A percentile compares a stretch with the other conserved stretches of the same genome.
These are phyloP conservation scores for Hafferia zeledoni DNA, from an alignment of 2,797 vertebrate genomes.

Conservation along the genomic window DNA sequence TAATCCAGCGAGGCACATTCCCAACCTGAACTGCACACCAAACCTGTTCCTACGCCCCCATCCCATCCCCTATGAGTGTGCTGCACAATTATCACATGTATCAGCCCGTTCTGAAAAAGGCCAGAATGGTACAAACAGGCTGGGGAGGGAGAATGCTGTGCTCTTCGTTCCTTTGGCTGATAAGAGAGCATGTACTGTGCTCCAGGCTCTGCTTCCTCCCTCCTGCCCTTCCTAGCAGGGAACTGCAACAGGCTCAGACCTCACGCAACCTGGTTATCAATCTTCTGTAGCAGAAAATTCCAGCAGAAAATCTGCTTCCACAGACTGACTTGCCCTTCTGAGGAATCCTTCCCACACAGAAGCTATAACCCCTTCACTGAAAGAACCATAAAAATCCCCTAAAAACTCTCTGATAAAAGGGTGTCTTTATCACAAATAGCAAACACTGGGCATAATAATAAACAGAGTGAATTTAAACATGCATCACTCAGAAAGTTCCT, in stretches of 20 bases:
- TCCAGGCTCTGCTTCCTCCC: not conserved
- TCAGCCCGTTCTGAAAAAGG: not conserved
- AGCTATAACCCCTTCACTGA: not conserved
- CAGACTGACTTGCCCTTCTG: not conserved
- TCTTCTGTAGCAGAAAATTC: not conserved
- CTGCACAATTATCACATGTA: not conserved
- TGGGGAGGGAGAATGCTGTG: not conserved
- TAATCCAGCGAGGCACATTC: not conserved
- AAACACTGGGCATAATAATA: not conserved
- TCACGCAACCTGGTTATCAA: fast-evolving
- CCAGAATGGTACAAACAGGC: fast-evolving
- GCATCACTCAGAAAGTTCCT: not conserved
- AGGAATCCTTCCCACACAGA: not conserved
- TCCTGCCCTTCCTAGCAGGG: not conserved
- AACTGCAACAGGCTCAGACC: not conserved
- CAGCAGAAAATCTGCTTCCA: not conserved
- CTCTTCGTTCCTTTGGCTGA: not conserved
- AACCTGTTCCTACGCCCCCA: constrained; percentile 30
- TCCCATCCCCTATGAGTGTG: not conserved
- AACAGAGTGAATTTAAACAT: not conserved
- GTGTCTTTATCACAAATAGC: not conserved
- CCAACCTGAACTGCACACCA: constrained; percentile 24
- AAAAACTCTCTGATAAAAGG: not conserved
- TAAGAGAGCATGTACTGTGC: fast-evolving
- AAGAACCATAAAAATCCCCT: not conserved